A percentile compares a stretch with the other conserved stretches of the same genome.
phyloP scores from a whole-genome alignment of 2,888 invertebrate genomes.

The Acleris literana region DNA sequence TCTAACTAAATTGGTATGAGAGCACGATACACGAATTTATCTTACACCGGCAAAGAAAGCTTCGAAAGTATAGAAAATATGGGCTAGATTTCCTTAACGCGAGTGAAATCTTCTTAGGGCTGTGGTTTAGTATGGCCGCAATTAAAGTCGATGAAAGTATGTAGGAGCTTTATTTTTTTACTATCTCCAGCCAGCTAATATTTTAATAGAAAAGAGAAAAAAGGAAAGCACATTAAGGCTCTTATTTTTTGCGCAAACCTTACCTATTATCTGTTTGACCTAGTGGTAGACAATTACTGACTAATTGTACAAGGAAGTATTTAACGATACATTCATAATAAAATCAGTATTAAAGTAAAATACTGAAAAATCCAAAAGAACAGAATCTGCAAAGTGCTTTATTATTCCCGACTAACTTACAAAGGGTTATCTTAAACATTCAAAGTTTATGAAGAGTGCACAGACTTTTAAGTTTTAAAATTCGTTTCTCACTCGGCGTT shows the following conservation, averaged over 20 bases:
- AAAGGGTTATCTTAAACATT: constrained; percentile 16
- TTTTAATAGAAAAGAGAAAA: neutral
- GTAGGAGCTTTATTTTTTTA: constrained; percentile 2
- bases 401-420: constrained; percentile 9
- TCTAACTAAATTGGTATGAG: too few relatives aligned
- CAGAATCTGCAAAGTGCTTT: constrained; percentile 7
- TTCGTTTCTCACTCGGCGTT: constrained; percentile 55
- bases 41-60: neutral
- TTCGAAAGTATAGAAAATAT: neutral
- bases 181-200: neutral
- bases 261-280: too few relatives aligned
- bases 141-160: constrained; percentile 9
- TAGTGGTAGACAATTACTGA: too few relatives aligned
- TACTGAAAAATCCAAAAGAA: neutral
- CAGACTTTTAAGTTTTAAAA: constrained; percentile 49
- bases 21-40: neutral
- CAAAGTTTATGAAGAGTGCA: constrained; percentile 21
- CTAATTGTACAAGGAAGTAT: too few relatives aligned
- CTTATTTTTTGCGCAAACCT: too few relatives aligned
- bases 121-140: constrained; percentile 7
- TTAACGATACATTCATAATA: too few relatives aligned
- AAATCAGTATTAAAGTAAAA: neutral
- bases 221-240: too few relatives aligned
- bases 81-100: constrained; percentile 2
- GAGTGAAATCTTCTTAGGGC: constrained; percentile 9